Percentiles rank a stretch among this genome's conserved stretches.
Conservation (phyloP, 2,113 vertebrate species). For the Parotia lawesii region DNA sequence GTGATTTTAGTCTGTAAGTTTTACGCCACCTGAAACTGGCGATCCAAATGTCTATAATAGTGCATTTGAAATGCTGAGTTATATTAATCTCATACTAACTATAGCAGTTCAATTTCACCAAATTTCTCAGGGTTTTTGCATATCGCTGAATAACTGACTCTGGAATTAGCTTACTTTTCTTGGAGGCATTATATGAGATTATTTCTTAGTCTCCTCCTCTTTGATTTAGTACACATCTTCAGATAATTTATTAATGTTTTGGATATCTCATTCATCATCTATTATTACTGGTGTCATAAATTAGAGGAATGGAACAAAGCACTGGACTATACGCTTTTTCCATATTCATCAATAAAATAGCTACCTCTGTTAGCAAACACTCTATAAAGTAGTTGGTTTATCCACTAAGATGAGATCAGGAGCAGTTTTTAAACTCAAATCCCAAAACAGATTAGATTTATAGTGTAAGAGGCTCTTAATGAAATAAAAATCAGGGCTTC, state of each 20-base stretch:
- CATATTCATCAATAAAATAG: conserved; percentile 62
- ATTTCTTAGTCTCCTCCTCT: conserved; percentile 62
- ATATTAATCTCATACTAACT: conserved; percentile 53
- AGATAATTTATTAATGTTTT: conserved; percentile 72
- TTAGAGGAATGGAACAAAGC: conserved; percentile 67
- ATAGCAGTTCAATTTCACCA: conserved; percentile 49
- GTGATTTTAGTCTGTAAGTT: not conserved
- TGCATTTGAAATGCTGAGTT: conserved; percentile 29
- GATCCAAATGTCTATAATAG: conserved; percentile 24
- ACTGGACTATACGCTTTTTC: conserved; percentile 51
- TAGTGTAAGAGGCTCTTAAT: not conserved
- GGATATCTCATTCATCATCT: conserved; percentile 70
- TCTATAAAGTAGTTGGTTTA: not conserved
- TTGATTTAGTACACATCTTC: conserved; percentile 69
- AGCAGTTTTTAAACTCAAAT: not conserved
- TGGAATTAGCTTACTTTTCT: conserved; percentile 63
- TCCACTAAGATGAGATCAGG: not conserved
- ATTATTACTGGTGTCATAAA: conserved; percentile 66
- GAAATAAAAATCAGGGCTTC: not conserved
- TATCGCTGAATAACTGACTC: conserved; percentile 57
- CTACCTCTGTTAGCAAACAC: not conserved
- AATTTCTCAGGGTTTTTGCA: conserved; percentile 59
- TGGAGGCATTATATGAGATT: conserved; percentile 61
- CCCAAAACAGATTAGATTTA: not conserved
- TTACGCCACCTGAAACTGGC: conserved; percentile 21